phyloP scores from a whole-genome alignment of 2,888 invertebrate species.

The Trichacis sp. region DNA sequence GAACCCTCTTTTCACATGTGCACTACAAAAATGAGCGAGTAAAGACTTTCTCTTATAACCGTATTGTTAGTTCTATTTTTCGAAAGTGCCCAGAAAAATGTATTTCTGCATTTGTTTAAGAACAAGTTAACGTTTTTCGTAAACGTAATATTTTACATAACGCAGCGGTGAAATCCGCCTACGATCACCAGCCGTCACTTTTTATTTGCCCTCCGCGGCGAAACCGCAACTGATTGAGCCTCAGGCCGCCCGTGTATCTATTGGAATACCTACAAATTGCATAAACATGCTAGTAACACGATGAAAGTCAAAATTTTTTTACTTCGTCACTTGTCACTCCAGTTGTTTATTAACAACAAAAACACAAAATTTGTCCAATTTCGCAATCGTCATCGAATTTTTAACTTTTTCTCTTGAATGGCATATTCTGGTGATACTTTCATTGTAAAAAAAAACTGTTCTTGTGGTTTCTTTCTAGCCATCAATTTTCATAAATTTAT shows the following conservation, averaged over 20 bases:
- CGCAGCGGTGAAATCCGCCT: slow-evolving; percentile 46
- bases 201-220: slow-evolving; percentile 10
- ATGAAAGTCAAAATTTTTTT: slow-evolving; percentile 2
- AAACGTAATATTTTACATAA: slow-evolving; percentile 57
- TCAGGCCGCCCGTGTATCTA: not conserved
- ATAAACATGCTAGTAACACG: not conserved
- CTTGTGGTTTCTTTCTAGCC: too few species aligned
- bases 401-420: not conserved
- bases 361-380: too few species aligned
- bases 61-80: not conserved
- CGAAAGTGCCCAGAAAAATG: not conserved
- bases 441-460: too few species aligned
- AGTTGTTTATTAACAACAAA: not conserved
- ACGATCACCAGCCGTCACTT: slow-evolving; percentile 40
- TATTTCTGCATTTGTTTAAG: not conserved
- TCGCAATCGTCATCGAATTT: too few species aligned
- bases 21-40: slow-evolving; percentile 6
- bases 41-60: slow-evolving; percentile 5
- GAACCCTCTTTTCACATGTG: too few species aligned
- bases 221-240: not conserved
- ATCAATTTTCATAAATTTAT: too few species aligned
- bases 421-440: too few species aligned
- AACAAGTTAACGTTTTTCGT: not conserved
- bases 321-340: not conserved
- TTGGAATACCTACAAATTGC: not conserved